Conservation (phyloP, 2,888 invertebrate species). For the Ormyrus labotus region DNA sequence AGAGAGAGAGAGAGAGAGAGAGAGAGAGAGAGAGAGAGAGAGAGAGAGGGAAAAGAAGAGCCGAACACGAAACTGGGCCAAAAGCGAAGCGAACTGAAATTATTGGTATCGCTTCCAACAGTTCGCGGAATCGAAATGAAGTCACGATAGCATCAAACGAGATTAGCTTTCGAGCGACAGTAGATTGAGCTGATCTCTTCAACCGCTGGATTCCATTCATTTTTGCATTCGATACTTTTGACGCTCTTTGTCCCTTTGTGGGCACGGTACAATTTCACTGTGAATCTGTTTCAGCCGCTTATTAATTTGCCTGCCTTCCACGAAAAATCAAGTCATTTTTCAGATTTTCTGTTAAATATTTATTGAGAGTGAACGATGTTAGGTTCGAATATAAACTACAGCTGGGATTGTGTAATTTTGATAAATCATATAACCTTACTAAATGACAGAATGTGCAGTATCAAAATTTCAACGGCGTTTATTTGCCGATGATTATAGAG, state of each 20-base stretch:
- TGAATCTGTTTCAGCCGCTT: background rate
- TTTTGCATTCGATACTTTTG: constrained; percentile 27
- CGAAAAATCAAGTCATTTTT: too few relatives aligned
- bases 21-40: background rate
- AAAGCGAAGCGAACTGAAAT: constrained; percentile 55
- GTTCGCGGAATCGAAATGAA: constrained; percentile 58
- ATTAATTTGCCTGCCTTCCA: too few relatives aligned
- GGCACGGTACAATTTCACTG: background rate
- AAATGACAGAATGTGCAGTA: too few relatives aligned
- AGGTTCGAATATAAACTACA: too few relatives aligned
- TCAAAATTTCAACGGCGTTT: too few relatives aligned
- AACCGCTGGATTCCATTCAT: constrained; percentile 46
- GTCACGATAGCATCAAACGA: constrained; percentile 58
- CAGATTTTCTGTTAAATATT: too few relatives aligned
- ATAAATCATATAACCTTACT: too few relatives aligned
- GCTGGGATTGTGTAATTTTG: too few relatives aligned
- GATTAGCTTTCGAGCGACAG: constrained; percentile 55
- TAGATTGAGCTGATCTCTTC: constrained; percentile 40
- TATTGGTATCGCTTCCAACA: constrained; percentile 59
- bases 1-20: background rate
- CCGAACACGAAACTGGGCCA: constrained; percentile 56
- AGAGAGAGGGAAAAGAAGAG: constrained; percentile 5
- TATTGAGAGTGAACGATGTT: too few relatives aligned
- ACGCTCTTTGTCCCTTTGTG: constrained; percentile 8
- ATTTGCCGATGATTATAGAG: too few relatives aligned